Base-by-base conservation (phyloP, 2,888 invertebrate species). In the Timandra comae region DNA sequence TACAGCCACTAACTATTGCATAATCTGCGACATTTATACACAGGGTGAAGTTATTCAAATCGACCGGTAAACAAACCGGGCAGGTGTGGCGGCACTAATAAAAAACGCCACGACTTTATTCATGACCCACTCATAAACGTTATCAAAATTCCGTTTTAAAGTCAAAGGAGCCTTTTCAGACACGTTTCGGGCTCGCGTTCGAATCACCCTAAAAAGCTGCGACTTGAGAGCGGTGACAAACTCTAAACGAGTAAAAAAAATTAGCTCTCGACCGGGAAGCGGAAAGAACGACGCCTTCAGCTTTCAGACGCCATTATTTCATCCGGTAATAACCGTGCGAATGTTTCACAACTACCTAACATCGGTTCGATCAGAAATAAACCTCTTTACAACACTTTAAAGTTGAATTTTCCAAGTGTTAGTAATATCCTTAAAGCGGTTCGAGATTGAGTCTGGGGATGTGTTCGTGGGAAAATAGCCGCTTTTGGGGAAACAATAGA, bases 251-350 rank as follows among this genome's bases (percentile, higher is more conserved):
- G 46, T 49, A 61, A 66, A 72, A 63, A 66, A 72, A 63, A 57
- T 49, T 52, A 28, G 58, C 59, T 56, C 60, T 60, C 53, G 50
- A 60, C 57, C 60, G 60, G 64, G 59, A 74, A 71, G 57, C 65
- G 66, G 68, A 61, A 69, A 74, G 62, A 59, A 65, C 63, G 67
- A 63, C 65, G 63, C 63, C 68, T 71, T 67, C 65, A 72, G 71
- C 61, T 71, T 77, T 72, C 67, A 75, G 71, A 57, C 68, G 63
- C 63, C 63, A 70, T 73, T 70, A 71, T 68, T 69, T 71, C 70
- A 68, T 67, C 64, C 67, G 61, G 65, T 66, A 68, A 63, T 67
- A 64, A 63, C 56, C 55, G 52, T 38, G 43, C 35, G 47, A 58
- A 61, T 62, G 64, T 63, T 55, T 56, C 48, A 44, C 52, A 57